Evolutionary conservation across 1,140 invertebrate species (phyloP), one percentile per base, ranked within the genome.

Genomic region (Lysiphlebus fabarum): DNA sequence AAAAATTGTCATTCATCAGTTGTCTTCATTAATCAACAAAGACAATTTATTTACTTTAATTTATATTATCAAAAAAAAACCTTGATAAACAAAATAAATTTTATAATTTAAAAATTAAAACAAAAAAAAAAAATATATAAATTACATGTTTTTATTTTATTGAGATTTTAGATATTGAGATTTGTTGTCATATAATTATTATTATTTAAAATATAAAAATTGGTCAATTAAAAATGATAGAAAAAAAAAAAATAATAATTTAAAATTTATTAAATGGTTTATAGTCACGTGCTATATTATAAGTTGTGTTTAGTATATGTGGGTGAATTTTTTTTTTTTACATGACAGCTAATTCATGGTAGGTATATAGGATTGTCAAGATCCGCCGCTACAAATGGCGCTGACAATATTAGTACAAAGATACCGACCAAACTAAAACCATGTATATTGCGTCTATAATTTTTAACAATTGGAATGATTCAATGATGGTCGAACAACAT

Each of bases 281-380:
- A 58, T 64, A 57, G 62, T 66, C 66, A 72, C 68, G 72, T 69
- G 68, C 68, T 56, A 47, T n/a, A n/a, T n/a, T n/a, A 49, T 51
- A 26, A 26, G 17, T 26, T 26, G 17, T 53, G 51, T 40, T 57
- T 40, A 63, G 62, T 67, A 68, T 67, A 65, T 68, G 62, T 56
- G 69, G 63, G 60, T 66, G 65, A n/a, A n/a, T n/a, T n/a, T n/a
- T n/a, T n/a, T n/a, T n/a, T n/a, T 74, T 77, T 74, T 75, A 71
- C 71, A 74, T 74, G 73, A 77, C 72, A 74, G 4, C 71, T 77
- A 75, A 77, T 77, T 77, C 70, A 72, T 69, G 67, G 69, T 73
- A 73, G 71, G 68, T 71, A 67, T 61, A 58, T 53, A 59, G 61
- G 64, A 63, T 4, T 26, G 17, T 26, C 17, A 62, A 62, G 69